Base-by-base conservation (phyloP, 2,888 invertebrate species). In the Mantis religiosa region DNA sequence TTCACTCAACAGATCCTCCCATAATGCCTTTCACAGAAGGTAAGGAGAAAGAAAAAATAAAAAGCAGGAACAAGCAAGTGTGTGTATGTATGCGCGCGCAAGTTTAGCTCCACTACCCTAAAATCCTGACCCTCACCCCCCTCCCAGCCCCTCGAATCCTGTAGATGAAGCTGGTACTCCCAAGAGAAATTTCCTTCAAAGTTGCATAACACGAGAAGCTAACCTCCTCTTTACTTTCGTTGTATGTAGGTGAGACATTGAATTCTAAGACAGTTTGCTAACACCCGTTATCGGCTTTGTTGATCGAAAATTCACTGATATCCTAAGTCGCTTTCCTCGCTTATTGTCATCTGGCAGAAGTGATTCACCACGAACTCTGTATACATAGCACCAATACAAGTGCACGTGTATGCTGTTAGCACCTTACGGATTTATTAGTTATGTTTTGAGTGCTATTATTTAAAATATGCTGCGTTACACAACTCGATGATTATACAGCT, bases 171-270 rank as follows among this genome's bases (percentile, higher is more conserved):
- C 54, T 25, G 87, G 30, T 82, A 34, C 34, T 89, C 89, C 89
- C 89, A 41, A 7, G 89, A 89, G 89, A 89, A 89, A 89, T 89
- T 87, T 87, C 87, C 87, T 87, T 89, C 87, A 89, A 82, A 84
- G 87, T 87, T 89, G 88, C 89, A 89, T 89, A 89, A 89, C 85
- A 89, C 86, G 87, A 71, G 20, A 71, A 71, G 20, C 54, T 71
- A 71, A 71, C 54, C 54, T 71, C 54, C 25, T 71, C 54, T 71
- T 71, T 71, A 25, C 54, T 71, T 71, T 25, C 54, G 3, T 71
- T 71, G 54, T 3, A 71, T 20, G 20, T 71, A 71, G 54, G 54
- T 71, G 54, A 71, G 54, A 71, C 54, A 71, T 71, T 71, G 20
- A 71, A 71, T 71, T 71, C 54, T 20, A 71, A 71, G 54, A 20